Evolutionary conservation across 2,888 invertebrate species (phyloP).

Genomic region (Selenia dentaria): DNA sequence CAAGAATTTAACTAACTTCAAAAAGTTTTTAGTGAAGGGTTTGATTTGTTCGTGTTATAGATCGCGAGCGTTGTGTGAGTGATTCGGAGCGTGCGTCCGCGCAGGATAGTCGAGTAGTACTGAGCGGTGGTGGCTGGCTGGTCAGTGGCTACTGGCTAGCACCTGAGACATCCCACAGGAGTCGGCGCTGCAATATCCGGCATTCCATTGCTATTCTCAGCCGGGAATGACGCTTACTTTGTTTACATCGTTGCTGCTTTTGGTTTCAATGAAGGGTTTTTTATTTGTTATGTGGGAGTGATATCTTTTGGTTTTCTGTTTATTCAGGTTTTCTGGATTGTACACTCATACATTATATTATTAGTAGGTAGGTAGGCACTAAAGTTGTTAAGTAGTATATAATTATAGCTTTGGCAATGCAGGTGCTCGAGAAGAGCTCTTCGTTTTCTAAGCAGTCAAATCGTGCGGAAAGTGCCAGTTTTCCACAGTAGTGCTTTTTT

Average conservation of each 20-base stretch:
- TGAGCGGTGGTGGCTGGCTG: constrained; percentile 33
- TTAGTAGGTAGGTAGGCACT: too few species aligned
- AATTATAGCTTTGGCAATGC: too few species aligned
- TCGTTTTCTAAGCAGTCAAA: too few species aligned
- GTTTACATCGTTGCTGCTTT: constrained; percentile 66
- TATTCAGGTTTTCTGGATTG: not conserved
- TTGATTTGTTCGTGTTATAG: constrained; percentile 53
- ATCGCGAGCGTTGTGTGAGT: constrained; percentile 39
- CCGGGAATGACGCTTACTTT: constrained; percentile 68
- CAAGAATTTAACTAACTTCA: not conserved
- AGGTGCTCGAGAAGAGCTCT: too few species aligned
- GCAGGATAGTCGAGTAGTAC: constrained; percentile 38
- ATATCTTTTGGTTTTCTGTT: not conserved
- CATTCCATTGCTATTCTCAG: constrained; percentile 77
- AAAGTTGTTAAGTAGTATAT: too few species aligned
- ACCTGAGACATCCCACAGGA: constrained; percentile 48
- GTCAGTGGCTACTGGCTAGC: constrained; percentile 20
- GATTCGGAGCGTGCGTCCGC: constrained; percentile 42
- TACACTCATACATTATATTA: too few species aligned
- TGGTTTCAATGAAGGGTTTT: constrained; percentile 45
- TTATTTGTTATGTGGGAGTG: constrained; percentile 15
- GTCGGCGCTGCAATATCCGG: constrained; percentile 72
- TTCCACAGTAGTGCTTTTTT: too few species aligned
- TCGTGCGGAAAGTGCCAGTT: too few species aligned
- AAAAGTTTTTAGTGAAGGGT: constrained; percentile 8